Percentiles rank a stretch among this genome's conserved stretches.
Conservation (phyloP, 1,140 invertebrate species). For the Neoseiulus cucumeris region DNA sequence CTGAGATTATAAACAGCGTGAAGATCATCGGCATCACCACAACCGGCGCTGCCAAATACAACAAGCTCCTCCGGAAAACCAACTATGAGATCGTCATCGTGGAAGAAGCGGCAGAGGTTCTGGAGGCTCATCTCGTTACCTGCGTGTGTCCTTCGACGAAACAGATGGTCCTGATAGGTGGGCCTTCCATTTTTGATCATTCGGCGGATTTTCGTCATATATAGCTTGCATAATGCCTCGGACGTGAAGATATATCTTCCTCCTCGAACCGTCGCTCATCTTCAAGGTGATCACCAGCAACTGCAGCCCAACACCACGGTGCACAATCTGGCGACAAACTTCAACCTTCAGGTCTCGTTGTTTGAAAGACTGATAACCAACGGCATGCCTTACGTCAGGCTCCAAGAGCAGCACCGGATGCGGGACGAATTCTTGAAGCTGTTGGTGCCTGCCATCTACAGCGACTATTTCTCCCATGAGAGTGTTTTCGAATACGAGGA, state of each 20-base stretch:
- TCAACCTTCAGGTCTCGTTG: slow-evolving; percentile 44
- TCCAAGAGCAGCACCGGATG: slow-evolving; percentile 30
- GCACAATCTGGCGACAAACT: slow-evolving; percentile 36
- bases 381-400: slow-evolving; percentile 30
- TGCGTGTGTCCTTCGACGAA: slow-evolving; percentile 44
- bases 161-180: slow-evolving; percentile 58
- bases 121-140: slow-evolving; percentile 51
- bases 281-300: slow-evolving; percentile 36
- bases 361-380: slow-evolving; percentile 48
- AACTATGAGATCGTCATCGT: slow-evolving; percentile 44
- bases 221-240: not conserved
- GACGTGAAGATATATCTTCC: too few species aligned
- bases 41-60: slow-evolving; percentile 44
- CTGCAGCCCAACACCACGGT: slow-evolving; percentile 42
- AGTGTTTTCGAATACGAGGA: not conserved
- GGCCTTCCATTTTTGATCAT: not conserved
- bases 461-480: not conserved
- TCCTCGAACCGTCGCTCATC: slow-evolving; percentile 4
- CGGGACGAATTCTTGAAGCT: slow-evolving; percentile 27
- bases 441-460: slow-evolving; percentile 28
- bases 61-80: slow-evolving; percentile 38
- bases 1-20: slow-evolving; percentile 17
- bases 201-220: not conserved
- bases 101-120: slow-evolving; percentile 65
- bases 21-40: slow-evolving; percentile 53